Evolutionary conservation across 1,140 invertebrate species (phyloP), one percentile per base, ranked within the genome.

Genomic region (Cyclina sinensis): DNA sequence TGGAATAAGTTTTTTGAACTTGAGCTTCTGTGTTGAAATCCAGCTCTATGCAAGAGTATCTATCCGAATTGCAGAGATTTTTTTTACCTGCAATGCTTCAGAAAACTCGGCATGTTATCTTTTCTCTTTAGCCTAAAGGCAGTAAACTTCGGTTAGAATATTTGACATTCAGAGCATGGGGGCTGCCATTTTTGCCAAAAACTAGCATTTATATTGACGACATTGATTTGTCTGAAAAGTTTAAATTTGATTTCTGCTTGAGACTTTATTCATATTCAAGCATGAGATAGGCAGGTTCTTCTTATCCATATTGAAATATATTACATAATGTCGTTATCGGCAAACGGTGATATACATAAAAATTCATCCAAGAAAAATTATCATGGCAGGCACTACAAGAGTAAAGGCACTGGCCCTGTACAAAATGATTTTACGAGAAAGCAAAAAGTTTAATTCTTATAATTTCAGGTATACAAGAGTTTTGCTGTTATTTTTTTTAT

Each of bases 401-500:
- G 84, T 86, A 30, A 68, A 89, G 59, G 90, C 92, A 14, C 68
- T 94, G 9, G 65, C 85, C 11, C 68, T 94, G 14, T 94, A 94
- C 79, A 94, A 90, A 83, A 68, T 70, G 12, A 59, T 94, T 37
- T 59, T 94, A 24, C 86, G 86, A 68, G 94, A 94, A 91, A 70
- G 92, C 24, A 89, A 91, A 51, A 93, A 94, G 74, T 91, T 94
- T 35, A 86, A 92, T 24, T 91, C 92, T 37, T 94, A 94, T 74
- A 94, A 94, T 87, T 94, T 92, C 83, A 91, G 94, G 94, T 94
- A 90, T 62, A n/a, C n/a, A n/a, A n/a, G n/a, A n/a, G n/a, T n/a
- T n/a, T n/a, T n/a, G n/a, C n/a, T n/a, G n/a, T n/a, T n/a, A n/a
- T n/a, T n/a, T n/a, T n/a, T n/a, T n/a, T n/a, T n/a, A n/a, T n/a